Evolutionary conservation across 1,140 invertebrate genomes (phyloP).

Genomic region (Heliconius congener): DNA sequence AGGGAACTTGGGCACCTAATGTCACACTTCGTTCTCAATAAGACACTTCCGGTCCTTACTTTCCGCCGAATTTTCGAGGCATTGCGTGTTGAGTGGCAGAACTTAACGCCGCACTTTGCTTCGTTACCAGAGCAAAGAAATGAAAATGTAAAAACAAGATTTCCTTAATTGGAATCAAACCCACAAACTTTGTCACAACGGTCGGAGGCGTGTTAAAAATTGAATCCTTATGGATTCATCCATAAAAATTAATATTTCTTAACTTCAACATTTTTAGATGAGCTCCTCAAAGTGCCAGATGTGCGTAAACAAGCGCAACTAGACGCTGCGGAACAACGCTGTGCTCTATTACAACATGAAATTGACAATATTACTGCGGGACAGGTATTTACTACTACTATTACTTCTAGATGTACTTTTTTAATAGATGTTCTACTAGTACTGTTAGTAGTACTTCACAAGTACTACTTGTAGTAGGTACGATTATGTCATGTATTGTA

Average conservation of each 20-base stretch:
- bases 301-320: conserved; percentile 67
- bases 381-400: conserved; percentile 48
- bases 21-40: no score
- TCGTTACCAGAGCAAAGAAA: no score
- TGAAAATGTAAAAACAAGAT: no score
- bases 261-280: conserved; percentile 53
- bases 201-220: no score
- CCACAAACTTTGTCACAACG: no score
- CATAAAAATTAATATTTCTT: no score
- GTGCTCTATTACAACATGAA: conserved; percentile 64
- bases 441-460: background rate
- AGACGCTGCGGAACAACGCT: conserved; percentile 65
- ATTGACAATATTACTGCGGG: conserved; percentile 64
- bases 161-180: conserved; percentile 41
- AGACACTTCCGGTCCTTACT: no score
- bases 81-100: no score
- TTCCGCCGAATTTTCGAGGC: no score
- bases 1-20: no score
- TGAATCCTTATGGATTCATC: conserved; percentile 4
- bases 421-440: background rate
- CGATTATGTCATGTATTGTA: background rate
- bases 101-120: no score
- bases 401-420: background rate
- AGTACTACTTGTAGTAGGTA: background rate
- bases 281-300: conserved; percentile 70